Base-by-base conservation (phyloP, 2,113 vertebrate species). In the Nycticorax nycticorax region DNA sequence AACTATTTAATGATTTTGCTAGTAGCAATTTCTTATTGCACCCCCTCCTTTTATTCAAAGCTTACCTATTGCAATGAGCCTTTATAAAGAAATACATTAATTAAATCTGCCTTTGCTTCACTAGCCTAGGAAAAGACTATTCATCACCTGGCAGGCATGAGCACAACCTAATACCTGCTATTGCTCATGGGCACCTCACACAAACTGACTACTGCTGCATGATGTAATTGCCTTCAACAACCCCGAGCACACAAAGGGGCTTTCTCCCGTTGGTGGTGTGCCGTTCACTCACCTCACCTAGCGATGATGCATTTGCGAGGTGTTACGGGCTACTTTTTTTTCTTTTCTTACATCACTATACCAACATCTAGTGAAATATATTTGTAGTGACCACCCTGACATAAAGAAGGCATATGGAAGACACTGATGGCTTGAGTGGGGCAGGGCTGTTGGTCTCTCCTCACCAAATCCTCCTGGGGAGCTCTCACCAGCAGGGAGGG, bases 31-130 rank as follows among this genome's bases (percentile, higher is more conserved):
- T 85, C 35, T 95, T 72, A 96, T 39, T 86, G 47, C 56, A 88
- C 41, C 28, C 72, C 33, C 41, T 94, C 74, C 86, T 85, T 59
- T 30, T 73, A 83, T 56, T 92, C 88, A 63, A 88, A 90, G 55
- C 71, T 76, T 62, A 90, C 82, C 88, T 93, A 96, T 6, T 78
- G 63, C 88, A 71, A 59, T 35, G 60, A 86, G 72, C 47, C 57
- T 88, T 86, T 63, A 77, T 77, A 80, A 71, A 86, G 22, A 94
- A 91, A 75, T 67, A 75, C 81, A 92, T 96, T 80, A 55, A 95
- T 95, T 96, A 96, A 96, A 88, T 72, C 77, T 52, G 88, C 30
- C 33, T 91, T 86, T 52, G 60, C 72, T 92, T 88, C 50, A 20
- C 59, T 18, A 84, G 75, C 75, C 59, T 27, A 77, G 85, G 71